Percentiles rank a stretch among this genome's conserved stretches.
Evolutionary conservation across 2,113 vertebrate species (phyloP).

Genomic region (Sialia sialis): DNA sequence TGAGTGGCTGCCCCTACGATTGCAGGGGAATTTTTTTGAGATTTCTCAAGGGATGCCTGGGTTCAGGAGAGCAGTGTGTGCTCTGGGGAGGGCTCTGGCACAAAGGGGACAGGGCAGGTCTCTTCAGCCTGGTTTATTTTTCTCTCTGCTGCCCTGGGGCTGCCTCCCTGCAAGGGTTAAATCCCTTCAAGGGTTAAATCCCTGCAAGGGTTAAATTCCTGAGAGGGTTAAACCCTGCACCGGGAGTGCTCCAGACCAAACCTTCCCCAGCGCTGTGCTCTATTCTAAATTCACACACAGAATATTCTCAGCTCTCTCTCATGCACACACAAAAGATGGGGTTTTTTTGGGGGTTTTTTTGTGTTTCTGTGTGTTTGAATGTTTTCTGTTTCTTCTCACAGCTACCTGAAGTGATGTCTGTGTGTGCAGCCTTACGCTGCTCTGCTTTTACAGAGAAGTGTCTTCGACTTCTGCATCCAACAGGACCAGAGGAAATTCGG

Average conservation of each 20-base stretch:
- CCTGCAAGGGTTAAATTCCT: too few relatives aligned
- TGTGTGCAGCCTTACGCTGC: not conserved
- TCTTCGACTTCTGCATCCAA: not conserved
- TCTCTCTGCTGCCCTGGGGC: too few relatives aligned
- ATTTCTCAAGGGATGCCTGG: too few relatives aligned
- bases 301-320: not conserved
- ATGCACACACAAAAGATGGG: not conserved
- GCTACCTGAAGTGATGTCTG: too few relatives aligned
- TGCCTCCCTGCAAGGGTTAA: too few relatives aligned
- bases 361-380: too few relatives aligned
- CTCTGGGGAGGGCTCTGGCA: not conserved
- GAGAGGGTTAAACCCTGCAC: too few relatives aligned
- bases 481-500: not conserved
- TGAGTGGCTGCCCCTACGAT: rapidly evolving
- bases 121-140: too few relatives aligned
- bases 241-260: not conserved
- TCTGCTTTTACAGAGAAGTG: not conserved
- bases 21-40: rapidly evolving
- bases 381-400: too few relatives aligned
- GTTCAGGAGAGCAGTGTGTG: not conserved
- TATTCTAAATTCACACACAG: not conserved
- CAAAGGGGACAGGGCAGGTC: too few relatives aligned
- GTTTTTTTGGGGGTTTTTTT: too few relatives aligned
- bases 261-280: not conserved
- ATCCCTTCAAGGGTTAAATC: too few relatives aligned